These are phyloP conservation scores for Ciconia boyciana DNA, from an alignment of 2,113 vertebrate genomes.

Conservation along the genomic window DNA sequence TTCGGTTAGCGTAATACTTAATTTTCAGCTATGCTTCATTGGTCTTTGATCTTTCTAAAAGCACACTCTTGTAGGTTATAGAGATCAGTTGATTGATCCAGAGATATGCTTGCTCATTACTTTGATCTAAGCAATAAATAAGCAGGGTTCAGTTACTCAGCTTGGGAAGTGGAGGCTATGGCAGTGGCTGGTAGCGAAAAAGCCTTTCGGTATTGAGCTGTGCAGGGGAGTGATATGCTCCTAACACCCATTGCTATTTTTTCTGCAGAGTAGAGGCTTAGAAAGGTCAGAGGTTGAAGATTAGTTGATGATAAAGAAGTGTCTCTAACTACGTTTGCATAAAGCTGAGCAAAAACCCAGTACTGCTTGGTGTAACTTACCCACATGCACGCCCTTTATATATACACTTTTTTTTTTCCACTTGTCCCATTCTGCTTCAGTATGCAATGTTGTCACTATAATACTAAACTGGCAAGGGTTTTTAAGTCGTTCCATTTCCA, in stretches of 20 bases:
- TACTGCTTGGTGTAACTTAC: neutral
- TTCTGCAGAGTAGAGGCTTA: neutral
- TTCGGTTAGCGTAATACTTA: neutral
- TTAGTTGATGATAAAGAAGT: neutral
- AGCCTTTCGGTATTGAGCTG: neutral
- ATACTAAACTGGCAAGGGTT: constrained; percentile 75
- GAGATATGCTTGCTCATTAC: neutral
- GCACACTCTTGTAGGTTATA: neutral
- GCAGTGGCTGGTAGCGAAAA: neutral
- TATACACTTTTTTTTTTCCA: neutral
- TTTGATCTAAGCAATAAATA: neutral
- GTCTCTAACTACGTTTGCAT: neutral
- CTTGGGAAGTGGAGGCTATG: neutral
- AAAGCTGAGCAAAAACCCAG: neutral
- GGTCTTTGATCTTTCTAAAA: constrained; percentile 25
- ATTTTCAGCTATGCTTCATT: neutral
- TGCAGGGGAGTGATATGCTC: neutral
- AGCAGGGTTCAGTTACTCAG: neutral
- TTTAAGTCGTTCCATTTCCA: constrained; percentile 73
- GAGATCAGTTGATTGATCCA: neutral
- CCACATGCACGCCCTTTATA: neutral
- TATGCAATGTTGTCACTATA: constrained; percentile 59
- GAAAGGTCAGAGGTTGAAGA: neutral
- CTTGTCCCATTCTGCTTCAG: constrained; percentile 60
- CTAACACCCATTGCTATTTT: neutral